Conservation (phyloP, 2,113 vertebrate species). For the Leptodactylus fuscus region DNA sequence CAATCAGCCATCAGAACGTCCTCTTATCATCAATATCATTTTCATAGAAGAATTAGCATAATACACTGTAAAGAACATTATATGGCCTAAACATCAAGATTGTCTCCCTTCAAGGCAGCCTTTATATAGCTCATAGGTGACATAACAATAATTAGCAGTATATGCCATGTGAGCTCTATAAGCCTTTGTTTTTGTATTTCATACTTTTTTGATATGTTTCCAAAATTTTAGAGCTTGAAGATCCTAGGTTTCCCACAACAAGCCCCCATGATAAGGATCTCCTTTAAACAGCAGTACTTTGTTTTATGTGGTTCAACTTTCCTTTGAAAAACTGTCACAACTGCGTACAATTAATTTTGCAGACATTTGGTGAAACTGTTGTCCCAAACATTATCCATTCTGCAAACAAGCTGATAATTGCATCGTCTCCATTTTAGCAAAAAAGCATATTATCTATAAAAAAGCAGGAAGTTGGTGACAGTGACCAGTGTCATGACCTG, state of each 20-base stretch:
- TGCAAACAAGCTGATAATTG: slow-evolving; percentile 33
- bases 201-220: slow-evolving; percentile 61
- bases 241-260: slow-evolving; percentile 43
- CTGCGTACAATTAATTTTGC: slow-evolving; percentile 62
- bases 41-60: too few relatives aligned
- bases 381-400: not conserved
- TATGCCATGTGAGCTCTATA: not conserved
- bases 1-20: too few relatives aligned
- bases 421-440: slow-evolving; percentile 1
- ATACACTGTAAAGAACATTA: too few relatives aligned
- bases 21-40: too few relatives aligned
- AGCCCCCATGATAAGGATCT: slow-evolving; percentile 27
- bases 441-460: slow-evolving; percentile 50
- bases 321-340: slow-evolving; percentile 64
- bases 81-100: too few relatives aligned
- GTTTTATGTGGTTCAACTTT: slow-evolving; percentile 53
- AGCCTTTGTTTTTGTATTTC: not conserved
- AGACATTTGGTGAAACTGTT: slow-evolving; percentile 59
- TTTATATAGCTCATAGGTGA: too few relatives aligned
- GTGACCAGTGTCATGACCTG: slow-evolving; percentile 65
- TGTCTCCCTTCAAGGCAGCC: too few relatives aligned
- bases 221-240: slow-evolving; percentile 38
- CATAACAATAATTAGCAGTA: too few relatives aligned
- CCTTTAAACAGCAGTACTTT: slow-evolving; percentile 22
- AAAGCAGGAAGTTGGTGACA: slow-evolving; percentile 68